Conservation (phyloP, 2,113 vertebrate genomes). For the Pterocles burchelli region DNA sequence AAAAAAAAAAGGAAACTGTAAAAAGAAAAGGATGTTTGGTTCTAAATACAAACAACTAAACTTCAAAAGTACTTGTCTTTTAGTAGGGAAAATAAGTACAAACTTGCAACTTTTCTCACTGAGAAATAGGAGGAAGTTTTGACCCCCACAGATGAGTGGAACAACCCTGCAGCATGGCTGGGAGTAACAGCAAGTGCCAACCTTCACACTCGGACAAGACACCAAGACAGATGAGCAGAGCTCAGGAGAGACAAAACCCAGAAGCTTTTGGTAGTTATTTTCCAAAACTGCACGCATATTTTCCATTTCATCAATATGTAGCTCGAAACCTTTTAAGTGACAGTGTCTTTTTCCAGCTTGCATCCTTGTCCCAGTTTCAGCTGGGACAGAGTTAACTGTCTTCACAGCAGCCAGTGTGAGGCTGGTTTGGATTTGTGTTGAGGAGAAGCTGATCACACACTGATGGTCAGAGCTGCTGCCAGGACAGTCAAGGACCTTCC, state of each 20-base stretch:
- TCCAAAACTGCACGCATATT: background rate
- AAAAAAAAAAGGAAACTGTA: background rate
- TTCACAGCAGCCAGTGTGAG: no score
- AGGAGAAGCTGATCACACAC: no score
- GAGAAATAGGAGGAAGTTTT: background rate
- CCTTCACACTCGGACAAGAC: background rate
- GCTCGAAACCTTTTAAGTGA: background rate
- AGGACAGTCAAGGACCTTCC: no score
- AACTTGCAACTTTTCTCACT: background rate
- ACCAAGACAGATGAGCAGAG: fast-evolving
- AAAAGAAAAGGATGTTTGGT: background rate
- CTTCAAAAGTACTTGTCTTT: background rate
- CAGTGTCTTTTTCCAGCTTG: background rate
- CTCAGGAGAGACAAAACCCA: background rate
- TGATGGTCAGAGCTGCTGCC: no score
- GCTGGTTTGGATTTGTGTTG: no score
- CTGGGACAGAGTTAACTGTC: no score
- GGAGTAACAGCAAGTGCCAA: background rate
- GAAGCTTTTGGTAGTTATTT: background rate
- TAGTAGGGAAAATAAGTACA: background rate
- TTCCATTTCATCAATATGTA: background rate
- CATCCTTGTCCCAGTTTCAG: no score
- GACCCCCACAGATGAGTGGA: fast-evolving
- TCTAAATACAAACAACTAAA: background rate
- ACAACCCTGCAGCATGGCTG: background rate